Base-by-base conservation (phyloP, 2,113 vertebrate genomes). In the Campylomormyrus tamandua region DNA sequence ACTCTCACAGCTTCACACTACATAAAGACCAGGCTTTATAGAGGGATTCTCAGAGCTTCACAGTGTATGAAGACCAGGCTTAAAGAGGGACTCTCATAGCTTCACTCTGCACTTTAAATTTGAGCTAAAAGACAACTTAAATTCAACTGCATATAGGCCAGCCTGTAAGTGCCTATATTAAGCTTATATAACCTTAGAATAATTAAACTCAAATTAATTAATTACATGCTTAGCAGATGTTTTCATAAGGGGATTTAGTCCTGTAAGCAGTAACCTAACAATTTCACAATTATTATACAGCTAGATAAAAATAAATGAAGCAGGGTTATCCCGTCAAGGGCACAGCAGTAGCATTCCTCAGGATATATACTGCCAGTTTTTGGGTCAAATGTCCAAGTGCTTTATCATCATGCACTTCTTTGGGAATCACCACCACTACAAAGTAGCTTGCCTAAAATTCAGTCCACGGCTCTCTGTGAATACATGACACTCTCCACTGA, bases 141-240 rank as follows among this genome's bases (percentile, higher is more conserved):
- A 77, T 77, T 13, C 27, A 77, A 77, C 70, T 17, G 35, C 15
- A 77, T 77, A 77, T 13, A 77, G 35, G 31, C 15, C 70, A 77
- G 10, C 27, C 31, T 17, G 15, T 19, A 77, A 77, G 70, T 77
- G 5, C 70, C 31, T 77, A 77, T 17, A 35, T 77, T 39, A 77
- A 77, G 70, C 27, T 77, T 77, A 39, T 77, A 77, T 77, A 77
- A 39, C 35, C 70, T 39, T 77, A 77, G 15, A 80, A 39, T 42
- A 80, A 80, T 80, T 80, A 42, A 80, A 39, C 5, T 70, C 0
- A 70, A 31, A 42, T 80, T 15, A 35, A 80, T 80, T 39, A 80
- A 80, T 80, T 80, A 80, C 74, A 80, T 80, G 74, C 15, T 80
- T 35, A 80, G 74, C 74, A 80, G 74, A 80, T 80, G 74, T 15